Conservation (phyloP, 2,113 vertebrate species). For the Cinclus mexicanus region DNA sequence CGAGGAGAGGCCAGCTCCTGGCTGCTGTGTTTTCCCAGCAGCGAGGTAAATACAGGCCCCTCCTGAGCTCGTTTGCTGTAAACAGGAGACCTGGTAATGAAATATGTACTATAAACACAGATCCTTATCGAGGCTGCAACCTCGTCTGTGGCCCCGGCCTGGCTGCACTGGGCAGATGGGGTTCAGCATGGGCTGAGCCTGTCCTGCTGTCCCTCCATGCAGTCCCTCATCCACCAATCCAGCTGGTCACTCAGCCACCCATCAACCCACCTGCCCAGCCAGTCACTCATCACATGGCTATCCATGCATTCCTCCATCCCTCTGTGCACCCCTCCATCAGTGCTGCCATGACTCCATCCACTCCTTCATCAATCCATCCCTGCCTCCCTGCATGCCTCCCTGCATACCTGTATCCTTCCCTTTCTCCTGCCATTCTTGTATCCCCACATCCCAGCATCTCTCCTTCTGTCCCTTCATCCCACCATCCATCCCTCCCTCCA, state of each 20-base stretch:
- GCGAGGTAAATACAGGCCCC: not conserved
- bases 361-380: no score
- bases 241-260: not conserved
- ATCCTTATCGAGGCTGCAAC: constrained; percentile 21
- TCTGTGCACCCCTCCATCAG: not conserved
- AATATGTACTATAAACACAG: constrained; percentile 43
- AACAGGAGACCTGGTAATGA: constrained; percentile 35
- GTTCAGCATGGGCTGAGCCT: not conserved
- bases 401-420: no score
- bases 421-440: not conserved
- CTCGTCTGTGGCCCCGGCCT: not conserved
- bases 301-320: not conserved
- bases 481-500: not conserved
- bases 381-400: not conserved
- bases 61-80: constrained; percentile 61
- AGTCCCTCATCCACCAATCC: not conserved
- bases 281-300: fast-evolving
- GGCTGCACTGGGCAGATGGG: not conserved
- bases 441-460: no score
- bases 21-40: not conserved
- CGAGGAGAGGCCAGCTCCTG: not conserved
- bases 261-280: fast-evolving
- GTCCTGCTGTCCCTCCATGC: not conserved
- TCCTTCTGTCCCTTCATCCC: no score
- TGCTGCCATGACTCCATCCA: no score